Percentiles rank a stretch among this genome's conserved stretches.
Evolutionary conservation across 2,113 vertebrate species (phyloP).

Genomic region (Hyperoodon ampullatus): DNA sequence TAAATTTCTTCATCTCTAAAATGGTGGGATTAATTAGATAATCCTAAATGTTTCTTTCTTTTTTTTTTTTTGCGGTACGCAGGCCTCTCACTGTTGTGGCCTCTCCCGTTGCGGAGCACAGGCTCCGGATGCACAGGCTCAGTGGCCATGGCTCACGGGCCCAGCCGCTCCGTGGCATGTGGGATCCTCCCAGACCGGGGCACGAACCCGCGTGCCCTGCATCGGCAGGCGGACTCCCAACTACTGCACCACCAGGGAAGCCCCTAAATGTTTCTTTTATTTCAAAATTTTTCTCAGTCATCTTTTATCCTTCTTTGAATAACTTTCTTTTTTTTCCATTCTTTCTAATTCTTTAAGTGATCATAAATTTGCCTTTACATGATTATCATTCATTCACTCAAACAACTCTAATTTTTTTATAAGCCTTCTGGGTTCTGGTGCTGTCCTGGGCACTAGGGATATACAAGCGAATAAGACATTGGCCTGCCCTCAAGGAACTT

Average conservation of each 20-base stretch:
- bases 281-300: not conserved
- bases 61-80: too few species aligned
- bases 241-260: too few species aligned
- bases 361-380: not conserved
- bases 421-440: not conserved
- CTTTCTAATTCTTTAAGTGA: not conserved
- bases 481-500: not conserved
- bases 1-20: conserved; percentile 10
- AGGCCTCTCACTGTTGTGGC: too few species aligned
- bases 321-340: not conserved
- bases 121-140: too few species aligned
- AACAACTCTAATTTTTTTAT: not conserved
- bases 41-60: not conserved
- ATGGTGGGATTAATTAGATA: not conserved
- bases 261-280: not conserved
- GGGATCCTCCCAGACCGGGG: too few species aligned
- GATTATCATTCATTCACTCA: not conserved
- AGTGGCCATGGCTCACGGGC: too few species aligned
- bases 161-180: too few species aligned
- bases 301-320: not conserved
- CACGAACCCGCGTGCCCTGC: too few species aligned
- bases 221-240: too few species aligned
- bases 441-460: not conserved
- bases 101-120: too few species aligned
- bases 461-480: not conserved